Percentiles rank a stretch among this genome's conserved stretches.
These are phyloP conservation scores for Brachyopa scutellaris DNA, from an alignment of 2,888 invertebrate species.

Conservation along the genomic window DNA sequence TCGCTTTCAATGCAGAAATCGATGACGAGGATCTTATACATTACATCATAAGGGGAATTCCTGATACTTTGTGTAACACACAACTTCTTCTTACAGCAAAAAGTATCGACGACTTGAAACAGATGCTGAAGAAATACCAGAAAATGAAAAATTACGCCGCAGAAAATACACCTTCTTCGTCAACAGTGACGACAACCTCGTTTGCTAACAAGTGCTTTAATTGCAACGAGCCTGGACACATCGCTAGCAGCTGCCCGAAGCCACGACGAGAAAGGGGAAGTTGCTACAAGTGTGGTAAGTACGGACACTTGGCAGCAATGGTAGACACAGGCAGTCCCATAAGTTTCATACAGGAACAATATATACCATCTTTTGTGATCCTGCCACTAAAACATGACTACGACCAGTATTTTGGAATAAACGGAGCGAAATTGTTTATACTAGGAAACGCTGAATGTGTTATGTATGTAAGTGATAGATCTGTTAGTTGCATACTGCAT, in stretches of 20 bases:
- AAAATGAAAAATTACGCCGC: slow-evolving; percentile 9
- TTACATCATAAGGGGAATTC: slow-evolving; percentile 41
- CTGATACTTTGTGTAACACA: slow-evolving; percentile 25
- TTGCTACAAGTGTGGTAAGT: no score
- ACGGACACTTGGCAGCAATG: no score
- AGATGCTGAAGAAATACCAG: not conserved
- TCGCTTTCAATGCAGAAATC: slow-evolving; percentile 12
- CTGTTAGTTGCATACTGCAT: no score
- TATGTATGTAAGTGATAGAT: no score
- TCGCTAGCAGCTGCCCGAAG: slow-evolving; percentile 11
- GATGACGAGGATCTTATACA: slow-evolving; percentile 30
- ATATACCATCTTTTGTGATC: no score
- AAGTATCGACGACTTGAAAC: not conserved
- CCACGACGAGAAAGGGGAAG: no score
- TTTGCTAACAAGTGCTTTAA: slow-evolving; percentile 22
- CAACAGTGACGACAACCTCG: not conserved
- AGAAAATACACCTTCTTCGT: not conserved
- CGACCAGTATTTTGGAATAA: no score
- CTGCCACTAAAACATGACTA: no score
- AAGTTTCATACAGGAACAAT: no score
- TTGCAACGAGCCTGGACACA: slow-evolving; percentile 39
- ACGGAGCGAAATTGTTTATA: no score
- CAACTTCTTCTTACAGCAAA: slow-evolving; percentile 12
- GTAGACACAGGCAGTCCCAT: no score
- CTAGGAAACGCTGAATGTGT: no score